phyloP scores from a whole-genome alignment of 1,140 invertebrate species.

The Aethina tumida region DNA sequence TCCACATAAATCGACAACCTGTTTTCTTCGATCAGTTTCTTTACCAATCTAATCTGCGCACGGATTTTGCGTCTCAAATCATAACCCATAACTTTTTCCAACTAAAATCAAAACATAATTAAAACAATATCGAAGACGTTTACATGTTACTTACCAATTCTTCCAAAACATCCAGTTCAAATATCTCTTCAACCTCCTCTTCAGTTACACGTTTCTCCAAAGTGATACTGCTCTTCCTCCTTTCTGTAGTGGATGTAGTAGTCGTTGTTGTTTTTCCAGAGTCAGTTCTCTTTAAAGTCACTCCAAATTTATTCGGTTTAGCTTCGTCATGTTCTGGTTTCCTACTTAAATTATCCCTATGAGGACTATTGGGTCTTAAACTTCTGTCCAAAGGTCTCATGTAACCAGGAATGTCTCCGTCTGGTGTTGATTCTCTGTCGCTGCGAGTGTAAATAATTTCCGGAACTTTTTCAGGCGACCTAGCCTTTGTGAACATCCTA shows the following conservation, averaged over 20 bases:
- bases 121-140: constrained; percentile 1
- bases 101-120: constrained; percentile 40
- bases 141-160: constrained; percentile 44
- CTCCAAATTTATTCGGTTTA: constrained; percentile 50
- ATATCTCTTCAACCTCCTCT: constrained; percentile 57
- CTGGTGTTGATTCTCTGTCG: constrained; percentile 13
- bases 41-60: constrained; percentile 59
- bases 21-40: constrained; percentile 42
- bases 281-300: constrained; percentile 46
- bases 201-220: constrained; percentile 27
- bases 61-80: constrained; percentile 63
- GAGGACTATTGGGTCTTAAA: constrained; percentile 25
- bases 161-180: constrained; percentile 56
- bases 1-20: constrained; percentile 29
- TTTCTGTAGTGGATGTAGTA: constrained; percentile 9
- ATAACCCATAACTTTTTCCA: constrained; percentile 62
- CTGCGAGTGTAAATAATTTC: constrained; percentile 8
- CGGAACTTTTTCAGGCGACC: constrained; percentile 11
- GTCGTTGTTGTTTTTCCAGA: constrained; percentile 35
- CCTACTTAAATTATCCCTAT: constrained; percentile 17
- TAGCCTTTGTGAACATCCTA: constrained; percentile 8
- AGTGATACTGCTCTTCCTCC: constrained; percentile 26
- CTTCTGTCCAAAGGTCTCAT: constrained; percentile 32
- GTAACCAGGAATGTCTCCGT: constrained; percentile 30
- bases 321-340: constrained; percentile 16